A percentile compares a stretch with the other conserved stretches of the same genome.
Evolutionary conservation across 2,888 invertebrate genomes (phyloP).

Genomic region (Ceraclea dissimilis): DNA sequence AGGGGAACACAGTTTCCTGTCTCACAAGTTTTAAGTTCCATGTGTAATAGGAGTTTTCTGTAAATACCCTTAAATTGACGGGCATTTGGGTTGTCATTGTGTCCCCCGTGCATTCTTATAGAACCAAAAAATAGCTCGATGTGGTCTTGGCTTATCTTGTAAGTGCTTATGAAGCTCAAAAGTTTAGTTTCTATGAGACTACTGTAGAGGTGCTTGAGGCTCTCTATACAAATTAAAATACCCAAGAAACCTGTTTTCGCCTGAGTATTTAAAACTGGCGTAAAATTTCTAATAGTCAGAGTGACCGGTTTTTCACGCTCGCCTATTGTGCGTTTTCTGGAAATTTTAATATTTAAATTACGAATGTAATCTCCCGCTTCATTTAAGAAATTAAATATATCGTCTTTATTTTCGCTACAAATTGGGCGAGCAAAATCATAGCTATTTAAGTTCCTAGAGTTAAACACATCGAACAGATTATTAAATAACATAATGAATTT

Average conservation of each 20-base stretch:
- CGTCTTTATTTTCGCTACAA: neutral
- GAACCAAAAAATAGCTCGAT: slow-evolving; percentile 3
- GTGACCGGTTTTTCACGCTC: neutral
- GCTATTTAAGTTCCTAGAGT: neutral
- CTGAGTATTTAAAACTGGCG: slow-evolving; percentile 3
- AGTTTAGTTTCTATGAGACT: neutral
- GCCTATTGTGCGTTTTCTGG: neutral
- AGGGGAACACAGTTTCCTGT: neutral
- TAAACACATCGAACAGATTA: neutral
- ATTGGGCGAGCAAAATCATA: neutral
- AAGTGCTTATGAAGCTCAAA: slow-evolving; percentile 1
- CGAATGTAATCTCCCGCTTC: slow-evolving; percentile 1
- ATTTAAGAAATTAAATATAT: neutral
- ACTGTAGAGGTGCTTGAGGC: slow-evolving; percentile 1
- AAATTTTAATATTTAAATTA: neutral
- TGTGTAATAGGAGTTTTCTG: neutral
- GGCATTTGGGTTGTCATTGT: slow-evolving; percentile 3
- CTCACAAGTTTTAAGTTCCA: too few species aligned
- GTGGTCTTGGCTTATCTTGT: slow-evolving; percentile 2
- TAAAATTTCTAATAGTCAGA: neutral
- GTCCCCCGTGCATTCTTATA: slow-evolving; percentile 4
- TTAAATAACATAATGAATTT: neutral
- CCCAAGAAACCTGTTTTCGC: slow-evolving; percentile 1
- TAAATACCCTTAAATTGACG: slow-evolving; percentile 1
- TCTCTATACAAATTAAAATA: slow-evolving; percentile 1